Conservation (phyloP, 2,113 vertebrate genomes). For the Carlito syrichta region DNA sequence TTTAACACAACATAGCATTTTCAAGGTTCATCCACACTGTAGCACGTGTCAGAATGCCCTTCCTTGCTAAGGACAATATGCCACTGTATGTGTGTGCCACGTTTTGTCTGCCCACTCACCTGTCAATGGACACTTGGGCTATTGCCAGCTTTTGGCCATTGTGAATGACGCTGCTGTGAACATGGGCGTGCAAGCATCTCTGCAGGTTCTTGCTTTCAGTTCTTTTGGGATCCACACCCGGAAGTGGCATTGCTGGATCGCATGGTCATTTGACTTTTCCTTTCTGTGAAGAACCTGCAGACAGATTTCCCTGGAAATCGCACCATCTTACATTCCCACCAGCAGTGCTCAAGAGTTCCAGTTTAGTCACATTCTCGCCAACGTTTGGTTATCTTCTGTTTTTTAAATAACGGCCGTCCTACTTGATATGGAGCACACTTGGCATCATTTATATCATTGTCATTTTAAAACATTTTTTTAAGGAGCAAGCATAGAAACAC, state of each 20-base stretch:
- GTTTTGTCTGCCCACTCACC: not conserved
- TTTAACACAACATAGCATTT: not conserved
- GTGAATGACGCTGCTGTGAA: not conserved
- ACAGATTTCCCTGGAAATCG: not conserved
- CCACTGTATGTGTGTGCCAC: too few species aligned
- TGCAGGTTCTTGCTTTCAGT: not conserved
- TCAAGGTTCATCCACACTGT: not conserved
- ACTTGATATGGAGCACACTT: not conserved
- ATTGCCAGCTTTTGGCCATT: not conserved
- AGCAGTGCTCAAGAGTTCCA: not conserved
- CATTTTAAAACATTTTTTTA: not conserved
- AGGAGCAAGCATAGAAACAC: not conserved
- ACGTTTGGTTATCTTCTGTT: not conserved
- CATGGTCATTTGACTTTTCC: not conserved
- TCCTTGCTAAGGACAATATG: not conserved
- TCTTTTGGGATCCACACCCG: not conserved
- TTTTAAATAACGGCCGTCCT: not conserved
- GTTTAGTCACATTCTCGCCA: not conserved
- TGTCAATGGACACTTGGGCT: not conserved
- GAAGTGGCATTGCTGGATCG: not conserved
- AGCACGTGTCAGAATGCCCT: not conserved
- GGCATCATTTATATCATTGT: not conserved
- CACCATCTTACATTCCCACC: not conserved
- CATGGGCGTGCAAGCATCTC: not conserved
- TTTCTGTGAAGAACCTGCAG: not conserved